Percentiles rank a stretch among this genome's conserved stretches.
Conservation (phyloP, 2,113 vertebrate genomes). For the Drymodes brunneopygia region DNA sequence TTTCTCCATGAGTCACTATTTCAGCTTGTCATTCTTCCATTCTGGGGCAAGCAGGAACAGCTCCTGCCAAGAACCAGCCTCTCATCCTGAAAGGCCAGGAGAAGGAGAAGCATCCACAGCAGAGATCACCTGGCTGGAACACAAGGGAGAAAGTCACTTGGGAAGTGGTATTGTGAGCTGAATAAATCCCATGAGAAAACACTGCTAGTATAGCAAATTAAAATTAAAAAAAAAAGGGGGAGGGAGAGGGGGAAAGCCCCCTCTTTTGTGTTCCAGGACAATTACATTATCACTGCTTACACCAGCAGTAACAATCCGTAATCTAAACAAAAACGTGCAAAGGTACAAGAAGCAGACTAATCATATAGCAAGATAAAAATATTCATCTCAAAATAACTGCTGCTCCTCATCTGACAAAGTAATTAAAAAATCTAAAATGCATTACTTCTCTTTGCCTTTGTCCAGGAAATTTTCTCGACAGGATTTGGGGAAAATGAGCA, state of each 20-base stretch:
- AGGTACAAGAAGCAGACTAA: not conserved
- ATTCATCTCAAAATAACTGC: not conserved
- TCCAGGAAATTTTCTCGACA: not conserved
- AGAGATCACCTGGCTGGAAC: not conserved
- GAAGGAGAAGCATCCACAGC: not conserved
- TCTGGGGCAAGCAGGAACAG: not conserved
- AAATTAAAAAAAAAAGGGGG: too few relatives aligned
- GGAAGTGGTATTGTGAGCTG: not conserved
- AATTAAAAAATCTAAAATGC: not conserved
- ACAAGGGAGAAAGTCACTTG: accelerated
- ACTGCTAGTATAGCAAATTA: not conserved
- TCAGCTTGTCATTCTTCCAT: not conserved
- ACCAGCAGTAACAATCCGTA: not conserved
- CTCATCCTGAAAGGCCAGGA: accelerated
- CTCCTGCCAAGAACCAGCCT: not conserved
- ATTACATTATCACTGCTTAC: not conserved
- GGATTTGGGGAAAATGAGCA: not conserved
- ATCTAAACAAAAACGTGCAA: not conserved
- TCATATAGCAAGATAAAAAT: not conserved
- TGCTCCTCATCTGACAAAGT: not conserved
- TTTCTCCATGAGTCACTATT: not conserved
- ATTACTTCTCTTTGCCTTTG: not conserved
- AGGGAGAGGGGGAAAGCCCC: not conserved
- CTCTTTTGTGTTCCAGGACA: not conserved
- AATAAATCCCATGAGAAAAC: not conserved